Evolutionary conservation across 1,140 invertebrate genomes (phyloP).

Genomic region (Aphelenchoides besseyi): DNA sequence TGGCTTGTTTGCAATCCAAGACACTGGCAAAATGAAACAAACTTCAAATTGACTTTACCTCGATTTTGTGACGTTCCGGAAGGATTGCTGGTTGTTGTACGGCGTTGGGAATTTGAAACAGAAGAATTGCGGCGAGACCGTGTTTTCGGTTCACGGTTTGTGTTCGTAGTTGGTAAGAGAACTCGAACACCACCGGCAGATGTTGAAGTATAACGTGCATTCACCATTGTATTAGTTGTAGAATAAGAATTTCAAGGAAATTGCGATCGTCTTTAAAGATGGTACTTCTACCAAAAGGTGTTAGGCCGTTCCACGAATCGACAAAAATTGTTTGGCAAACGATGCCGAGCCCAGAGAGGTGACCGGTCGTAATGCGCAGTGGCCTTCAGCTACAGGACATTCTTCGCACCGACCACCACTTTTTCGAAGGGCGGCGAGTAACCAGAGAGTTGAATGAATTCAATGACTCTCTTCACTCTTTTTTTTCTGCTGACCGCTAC

Average conservation of each 20-base stretch:
- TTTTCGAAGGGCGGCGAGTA: background rate
- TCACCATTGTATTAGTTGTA: slow-evolving; percentile 8
- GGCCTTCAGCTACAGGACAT: background rate
- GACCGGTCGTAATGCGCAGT: slow-evolving; percentile 2
- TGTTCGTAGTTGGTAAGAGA: background rate
- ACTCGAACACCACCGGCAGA: background rate
- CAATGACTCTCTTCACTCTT: background rate
- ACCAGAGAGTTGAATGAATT: slow-evolving; percentile 4
- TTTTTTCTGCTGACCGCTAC: background rate
- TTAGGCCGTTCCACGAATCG: too few relatives aligned
- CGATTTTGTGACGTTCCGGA: background rate
- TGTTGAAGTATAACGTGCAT: background rate
- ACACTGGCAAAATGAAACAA: too few relatives aligned
- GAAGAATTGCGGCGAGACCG: slow-evolving; percentile 10
- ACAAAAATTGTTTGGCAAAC: too few relatives aligned
- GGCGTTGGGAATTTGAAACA: background rate
- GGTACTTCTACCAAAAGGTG: too few relatives aligned
- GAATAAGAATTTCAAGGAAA: too few relatives aligned
- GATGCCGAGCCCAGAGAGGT: too few relatives aligned
- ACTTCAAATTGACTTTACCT: too few relatives aligned
- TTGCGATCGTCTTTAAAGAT: too few relatives aligned
- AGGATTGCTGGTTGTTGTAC: background rate
- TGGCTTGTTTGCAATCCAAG: too few relatives aligned
- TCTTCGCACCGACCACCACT: background rate
- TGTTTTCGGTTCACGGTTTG: background rate